Percentiles rank a stretch among this genome's conserved stretches.
Evolutionary conservation across 2,888 invertebrate genomes (phyloP).

Genomic region (Rhimphoctona megacephalus): DNA sequence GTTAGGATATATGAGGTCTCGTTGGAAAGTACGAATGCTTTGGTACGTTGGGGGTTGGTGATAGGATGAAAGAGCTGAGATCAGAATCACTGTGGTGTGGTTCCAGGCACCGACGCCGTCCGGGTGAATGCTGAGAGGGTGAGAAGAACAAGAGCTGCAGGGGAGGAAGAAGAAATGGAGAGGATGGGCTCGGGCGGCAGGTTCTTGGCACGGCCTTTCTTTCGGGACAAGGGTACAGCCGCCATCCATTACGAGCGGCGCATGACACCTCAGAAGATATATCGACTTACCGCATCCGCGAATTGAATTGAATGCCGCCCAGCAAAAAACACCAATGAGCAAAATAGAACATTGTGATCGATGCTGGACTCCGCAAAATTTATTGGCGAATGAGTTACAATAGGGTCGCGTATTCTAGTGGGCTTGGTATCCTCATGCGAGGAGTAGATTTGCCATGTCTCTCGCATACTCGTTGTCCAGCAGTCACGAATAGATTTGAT

Average conservation of each 20-base stretch:
- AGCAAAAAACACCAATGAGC: slow-evolving; percentile 84
- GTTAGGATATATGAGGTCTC: slow-evolving; percentile 1
- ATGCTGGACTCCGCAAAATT: slow-evolving; percentile 80
- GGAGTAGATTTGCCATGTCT: slow-evolving; percentile 34
- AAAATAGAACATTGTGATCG: slow-evolving; percentile 84
- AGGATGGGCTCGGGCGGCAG: slow-evolving; percentile 72
- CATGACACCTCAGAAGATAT: slow-evolving; percentile 84
- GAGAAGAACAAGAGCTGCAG: slow-evolving; percentile 67
- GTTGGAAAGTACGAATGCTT: slow-evolving; percentile 43
- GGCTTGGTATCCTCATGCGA: slow-evolving; percentile 34
- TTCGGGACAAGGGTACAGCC: slow-evolving; percentile 82
- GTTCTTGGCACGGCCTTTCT: slow-evolving; percentile 83
- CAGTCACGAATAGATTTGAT: slow-evolving; percentile 1
- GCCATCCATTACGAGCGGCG: slow-evolving; percentile 83
- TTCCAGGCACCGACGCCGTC: slow-evolving; percentile 56
- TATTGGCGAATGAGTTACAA: slow-evolving; percentile 83
- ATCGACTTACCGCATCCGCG: slow-evolving; percentile 84
- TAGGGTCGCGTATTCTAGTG: slow-evolving; percentile 43
- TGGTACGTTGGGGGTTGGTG: slow-evolving; percentile 42
- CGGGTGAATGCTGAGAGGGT: slow-evolving; percentile 51
- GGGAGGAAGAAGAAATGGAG: slow-evolving; percentile 72
- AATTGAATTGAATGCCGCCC: slow-evolving; percentile 84
- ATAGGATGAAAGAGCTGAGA: slow-evolving; percentile 69
- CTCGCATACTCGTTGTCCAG: slow-evolving; percentile 42
- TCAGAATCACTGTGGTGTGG: slow-evolving; percentile 61